Conservation (phyloP, 2,113 vertebrate genomes). For the Ardeotis arabs region DNA sequence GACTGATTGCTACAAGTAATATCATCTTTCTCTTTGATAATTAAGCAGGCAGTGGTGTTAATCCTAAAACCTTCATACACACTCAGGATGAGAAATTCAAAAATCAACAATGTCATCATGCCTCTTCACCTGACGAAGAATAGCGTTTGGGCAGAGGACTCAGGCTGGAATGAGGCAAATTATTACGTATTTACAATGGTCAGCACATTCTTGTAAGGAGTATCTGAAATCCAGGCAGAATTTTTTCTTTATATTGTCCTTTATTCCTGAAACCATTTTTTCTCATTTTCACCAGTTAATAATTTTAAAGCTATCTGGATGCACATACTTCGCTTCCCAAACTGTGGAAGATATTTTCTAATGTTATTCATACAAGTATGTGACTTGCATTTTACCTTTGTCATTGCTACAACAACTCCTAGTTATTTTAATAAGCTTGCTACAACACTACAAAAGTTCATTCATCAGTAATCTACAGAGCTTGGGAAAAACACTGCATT, state of each 20-base stretch:
- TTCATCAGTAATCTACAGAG: not conserved
- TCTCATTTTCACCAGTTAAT: not conserved
- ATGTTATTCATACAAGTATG: not conserved
- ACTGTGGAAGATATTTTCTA: not conserved
- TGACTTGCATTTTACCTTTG: not conserved
- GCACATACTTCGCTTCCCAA: not conserved
- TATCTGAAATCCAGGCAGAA: not conserved
- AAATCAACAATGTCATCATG: not conserved
- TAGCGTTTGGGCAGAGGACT: not conserved
- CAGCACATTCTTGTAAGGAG: not conserved
- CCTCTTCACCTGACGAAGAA: not conserved
- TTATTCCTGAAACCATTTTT: not conserved
- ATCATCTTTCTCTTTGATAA: not conserved
- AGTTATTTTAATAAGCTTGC: not conserved
- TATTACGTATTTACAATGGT: not conserved
- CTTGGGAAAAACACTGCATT: not conserved
- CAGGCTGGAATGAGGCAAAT: not conserved
- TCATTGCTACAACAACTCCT: not conserved
- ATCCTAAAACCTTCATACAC: not conserved
- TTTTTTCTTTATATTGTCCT: not conserved
- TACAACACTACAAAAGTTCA: not conserved
- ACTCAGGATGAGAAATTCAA: not conserved
- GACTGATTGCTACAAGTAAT: not conserved
- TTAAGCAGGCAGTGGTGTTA: not conserved
- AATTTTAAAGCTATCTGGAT: not conserved